Evolutionary conservation across 2,888 invertebrate species (phyloP), one percentile per base, ranked within the genome.

Genomic region (Lasioglossum figueresi): DNA sequence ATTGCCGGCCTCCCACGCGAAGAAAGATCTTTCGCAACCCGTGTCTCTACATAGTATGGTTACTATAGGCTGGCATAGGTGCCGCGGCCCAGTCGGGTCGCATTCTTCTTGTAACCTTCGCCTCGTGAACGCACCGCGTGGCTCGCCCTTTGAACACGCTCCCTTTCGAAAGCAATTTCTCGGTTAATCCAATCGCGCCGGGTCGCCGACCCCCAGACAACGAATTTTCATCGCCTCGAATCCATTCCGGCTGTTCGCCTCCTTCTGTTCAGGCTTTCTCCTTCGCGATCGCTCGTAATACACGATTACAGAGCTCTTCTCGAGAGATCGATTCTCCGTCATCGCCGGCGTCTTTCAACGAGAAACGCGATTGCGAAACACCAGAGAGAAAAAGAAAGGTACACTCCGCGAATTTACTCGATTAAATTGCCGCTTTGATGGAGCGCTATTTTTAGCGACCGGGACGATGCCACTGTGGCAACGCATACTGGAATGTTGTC

Each of bases 31-130:
- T 82, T 86, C 86, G 87, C 79, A 79, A 86, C 40, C 59, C 37
- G 16, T 48, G 63, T 63, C 31, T 63, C 16, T 63, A 34, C 75
- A n/a, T n/a, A n/a, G n/a, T 68, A 73, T 56, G 4, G 56, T 56
- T 56, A 56, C n/a, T 4, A 56, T 10, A 56, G 3, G n/a, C 52
- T n/a, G 56, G 56, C 73, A 48, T 52, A 40, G 40, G 74, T 76
- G 63, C 63, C 74, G 19, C 48, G 73, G 56, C 81, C 56, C 76
- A 81, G 86, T 75, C 71, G 75, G 34, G 76, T 77, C 71, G 76
- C 87, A 87, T 87, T 87, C 87, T 79, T 81, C 84, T 74, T n/a
- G 63, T 78, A 81, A 73, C 66, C 81, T 72, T 81, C 71, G 73
- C 71, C 40, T 76, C 74, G 56, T 31, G 43, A 16, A 34, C 23